Evolutionary conservation across 2,888 invertebrate species (phyloP), one percentile per base, ranked within the genome.

Genomic region (Ernsta delagoae): DNA sequence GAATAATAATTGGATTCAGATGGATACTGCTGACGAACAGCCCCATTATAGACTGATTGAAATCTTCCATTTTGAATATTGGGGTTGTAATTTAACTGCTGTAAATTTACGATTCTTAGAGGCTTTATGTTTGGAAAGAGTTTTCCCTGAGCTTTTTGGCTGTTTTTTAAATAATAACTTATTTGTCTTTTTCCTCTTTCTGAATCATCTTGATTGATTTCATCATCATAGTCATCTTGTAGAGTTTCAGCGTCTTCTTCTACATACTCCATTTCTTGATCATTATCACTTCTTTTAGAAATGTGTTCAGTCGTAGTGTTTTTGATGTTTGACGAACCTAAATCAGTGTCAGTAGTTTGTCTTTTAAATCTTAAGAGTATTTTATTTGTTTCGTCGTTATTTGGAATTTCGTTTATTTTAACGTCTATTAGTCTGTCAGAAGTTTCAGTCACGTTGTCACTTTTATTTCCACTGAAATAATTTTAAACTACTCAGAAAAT

Each of bases 141-240:
- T 75, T 93, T 92, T 54, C 75, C 79, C 43, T 85, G 78, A 68
- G 76, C 73, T 72, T 87, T 90, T 34, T 80, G 83, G 24, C 83
- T 86, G 74, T 89, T 88, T 79, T 90, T 89, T 36, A 86, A 76
- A 78, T 87, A 88, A 75, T 90, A 88, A 81, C 92, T 79, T 34
- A 91, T 79, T 86, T 94, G 94, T 77, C 94, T 83, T 78, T 93
- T 94, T 39, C 91, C 92, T 78, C 94, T 84, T 73, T 94, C 94
- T 70, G 78, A 81, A 16, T 90, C 90, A 71, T 89, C 87, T 68
- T 81, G 76, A 62, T 73, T 74, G 60, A 75, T 75, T 67, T 83
- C 80, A 57, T 81, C 81, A 63, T 79, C 75, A 59, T 76, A 75
- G 50, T 81, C 78, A 59, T 79, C 70, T n/a, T 71, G 64, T 50